Evolutionary conservation across 2,888 invertebrate species (phyloP), one percentile per base, ranked within the genome.

Genomic region (Hypselothyrea guttata): DNA sequence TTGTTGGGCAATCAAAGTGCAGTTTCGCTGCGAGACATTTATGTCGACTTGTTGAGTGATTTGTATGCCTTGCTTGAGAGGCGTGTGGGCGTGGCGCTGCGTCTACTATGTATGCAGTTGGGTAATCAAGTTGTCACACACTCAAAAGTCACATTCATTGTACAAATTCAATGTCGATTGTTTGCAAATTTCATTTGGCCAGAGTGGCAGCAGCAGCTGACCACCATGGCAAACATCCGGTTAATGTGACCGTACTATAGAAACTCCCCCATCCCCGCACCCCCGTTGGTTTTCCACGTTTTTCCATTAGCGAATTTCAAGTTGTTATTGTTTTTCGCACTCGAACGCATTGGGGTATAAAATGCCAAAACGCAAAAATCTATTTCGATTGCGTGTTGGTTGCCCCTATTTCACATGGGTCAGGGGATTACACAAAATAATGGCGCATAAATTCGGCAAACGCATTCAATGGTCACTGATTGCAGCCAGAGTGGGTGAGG

Each of bases 381-480:
- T 58, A 52, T 78, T 55, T 57, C 45, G 42, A 44, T 73, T 76
- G 86, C 79, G 68, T 81, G 79, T 73, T 62, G 68, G 65, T 51
- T 67, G 86, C 81, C 84, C 86, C 84, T 86, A 84, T 86, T 81
- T 84, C 78, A 83, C 78, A 78, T 82, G 84, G 84, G 73, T 71
- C 22, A 48, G 45, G 54, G 67, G 65, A 81, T 79, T 71, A 84
- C 62, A 60, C 59, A 63, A 55, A 76, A 76, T 85, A 84, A 79
- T 81, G 82, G 68, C 77, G 64, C 84, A 76, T 55, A 73, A 84
- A 84, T 86, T 81, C 79, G 76, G 73, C 49, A 45, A 54, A 44
- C 55, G 53, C 56, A 64, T 63, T 75, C 66, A 75, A 83, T 66
- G 63, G 45, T 41, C 73, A 51, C 61, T 85, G 79, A 85, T 84